phyloP scores from a whole-genome alignment of 2,888 invertebrate species.

The Bimastos eiseni region DNA sequence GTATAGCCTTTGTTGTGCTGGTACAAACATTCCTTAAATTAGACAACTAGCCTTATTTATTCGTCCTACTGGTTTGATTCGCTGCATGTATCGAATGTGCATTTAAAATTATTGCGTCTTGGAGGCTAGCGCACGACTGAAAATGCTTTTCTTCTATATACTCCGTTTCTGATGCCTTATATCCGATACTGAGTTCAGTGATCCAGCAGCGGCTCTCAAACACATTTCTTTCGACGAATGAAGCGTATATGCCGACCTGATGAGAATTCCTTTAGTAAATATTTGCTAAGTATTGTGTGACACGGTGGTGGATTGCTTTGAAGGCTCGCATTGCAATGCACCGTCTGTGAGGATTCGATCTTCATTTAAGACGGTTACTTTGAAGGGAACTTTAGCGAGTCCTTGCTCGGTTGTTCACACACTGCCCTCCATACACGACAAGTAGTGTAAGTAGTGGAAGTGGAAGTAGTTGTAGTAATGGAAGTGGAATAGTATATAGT shows the following conservation, averaged over 20 bases:
- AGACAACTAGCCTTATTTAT: not conserved
- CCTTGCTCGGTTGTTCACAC: not conserved
- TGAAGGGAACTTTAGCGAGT: not conserved
- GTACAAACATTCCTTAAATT: not conserved
- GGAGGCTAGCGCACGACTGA: not conserved
- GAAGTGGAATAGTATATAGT: too few species aligned
- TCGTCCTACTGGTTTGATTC: not conserved
- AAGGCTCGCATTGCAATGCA: not conserved
- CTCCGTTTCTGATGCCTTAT: not conserved
- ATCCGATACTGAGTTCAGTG: not conserved
- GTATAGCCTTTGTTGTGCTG: not conserved
- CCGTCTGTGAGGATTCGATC: not conserved
- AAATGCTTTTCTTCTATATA: not conserved
- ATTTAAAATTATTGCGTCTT: not conserved
- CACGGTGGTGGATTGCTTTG: not conserved
- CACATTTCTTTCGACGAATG: constrained; percentile 8
- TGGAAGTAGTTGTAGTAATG: too few species aligned
- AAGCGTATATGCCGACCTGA: not conserved
- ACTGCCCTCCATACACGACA: too few species aligned
- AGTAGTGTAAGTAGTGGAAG: too few species aligned
- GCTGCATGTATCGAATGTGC: not conserved
- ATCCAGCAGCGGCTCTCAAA: not conserved
- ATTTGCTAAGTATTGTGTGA: not conserved
- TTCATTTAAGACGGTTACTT: not conserved
- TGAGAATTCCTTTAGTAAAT: not conserved